Conservation (phyloP, 2,797 vertebrate species). For the Aeoliscus strigatus region DNA sequence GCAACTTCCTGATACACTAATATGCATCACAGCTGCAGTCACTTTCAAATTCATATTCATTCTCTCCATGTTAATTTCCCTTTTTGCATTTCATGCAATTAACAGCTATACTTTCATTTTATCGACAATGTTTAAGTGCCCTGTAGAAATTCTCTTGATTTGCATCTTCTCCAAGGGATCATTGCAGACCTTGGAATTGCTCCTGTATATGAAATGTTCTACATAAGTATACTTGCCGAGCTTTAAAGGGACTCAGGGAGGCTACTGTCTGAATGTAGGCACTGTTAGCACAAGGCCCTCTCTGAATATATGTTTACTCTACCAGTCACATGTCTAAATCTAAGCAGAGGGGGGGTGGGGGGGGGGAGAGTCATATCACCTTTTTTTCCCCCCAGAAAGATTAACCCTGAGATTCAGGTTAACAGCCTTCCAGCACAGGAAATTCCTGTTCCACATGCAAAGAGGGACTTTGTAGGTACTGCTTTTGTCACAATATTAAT, state of each 20-base stretch:
- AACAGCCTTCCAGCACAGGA: conserved; percentile 64
- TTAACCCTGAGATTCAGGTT: conserved; percentile 72
- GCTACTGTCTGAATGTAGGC: conserved; percentile 65
- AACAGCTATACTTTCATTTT: too few species aligned
- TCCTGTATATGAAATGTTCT: background rate
- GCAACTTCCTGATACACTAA: too few species aligned
- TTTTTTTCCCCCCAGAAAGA: conserved; percentile 70
- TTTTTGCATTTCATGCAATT: too few species aligned
- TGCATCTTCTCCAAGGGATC: conserved; percentile 1
- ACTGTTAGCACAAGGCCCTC: conserved; percentile 67
- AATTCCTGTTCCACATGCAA: conserved; percentile 58
- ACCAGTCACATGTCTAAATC: conserved; percentile 64
- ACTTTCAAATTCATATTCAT: too few species aligned
- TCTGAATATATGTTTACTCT: conserved; percentile 71
- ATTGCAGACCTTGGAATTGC: background rate
- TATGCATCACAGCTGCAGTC: too few species aligned
- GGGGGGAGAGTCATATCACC: conserved; percentile 58
- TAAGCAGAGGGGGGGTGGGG: too few species aligned
- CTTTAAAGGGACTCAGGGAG: conserved; percentile 42
- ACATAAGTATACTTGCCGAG: background rate
- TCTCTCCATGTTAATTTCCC: too few species aligned
- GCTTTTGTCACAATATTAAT: conserved; percentile 26
- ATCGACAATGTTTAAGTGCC: too few species aligned
- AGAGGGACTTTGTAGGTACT: conserved; percentile 35
- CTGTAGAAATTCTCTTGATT: too few species aligned